These are phyloP conservation scores for Choristoneura rosaceana DNA, from an alignment of 2,888 invertebrate species.

Conservation along the genomic window DNA sequence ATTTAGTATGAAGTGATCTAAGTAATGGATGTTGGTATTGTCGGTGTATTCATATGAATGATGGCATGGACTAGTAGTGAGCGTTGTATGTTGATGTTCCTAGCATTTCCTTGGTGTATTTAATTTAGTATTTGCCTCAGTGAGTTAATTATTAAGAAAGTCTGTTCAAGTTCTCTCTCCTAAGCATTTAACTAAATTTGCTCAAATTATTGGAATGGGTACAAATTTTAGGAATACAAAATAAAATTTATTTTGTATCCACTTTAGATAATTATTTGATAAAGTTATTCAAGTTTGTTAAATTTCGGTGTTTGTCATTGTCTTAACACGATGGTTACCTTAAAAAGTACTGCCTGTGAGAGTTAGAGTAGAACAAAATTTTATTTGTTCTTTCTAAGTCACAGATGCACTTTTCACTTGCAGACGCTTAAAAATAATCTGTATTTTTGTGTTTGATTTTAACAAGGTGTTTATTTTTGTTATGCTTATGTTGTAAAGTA, in stretches of 20 bases:
- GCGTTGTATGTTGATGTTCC: constrained; percentile 69
- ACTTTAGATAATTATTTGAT: constrained; percentile 46
- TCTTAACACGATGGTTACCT: constrained; percentile 68
- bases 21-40: constrained; percentile 66
- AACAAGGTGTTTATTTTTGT: constrained; percentile 3
- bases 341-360: constrained; percentile 56
- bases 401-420: constrained; percentile 53
- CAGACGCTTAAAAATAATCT: constrained; percentile 18
- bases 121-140: constrained; percentile 43
- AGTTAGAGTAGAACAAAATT: constrained; percentile 65
- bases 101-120: constrained; percentile 62
- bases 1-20: constrained; percentile 65
- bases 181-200: constrained; percentile 61
- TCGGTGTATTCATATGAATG: constrained; percentile 68
- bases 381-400: constrained; percentile 72
- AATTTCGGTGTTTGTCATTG: constrained; percentile 49
- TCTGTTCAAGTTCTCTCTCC: constrained; percentile 50
- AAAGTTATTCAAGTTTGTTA: constrained; percentile 42
- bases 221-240: constrained; percentile 53
- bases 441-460: not conserved
- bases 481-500: not conserved
- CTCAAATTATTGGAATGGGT: constrained; percentile 65
- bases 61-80: constrained; percentile 59
- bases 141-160: constrained; percentile 43
- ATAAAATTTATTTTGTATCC: constrained; percentile 52